Base-by-base conservation (phyloP, 2,888 invertebrate genomes). In the Pedicia rivosa region DNA sequence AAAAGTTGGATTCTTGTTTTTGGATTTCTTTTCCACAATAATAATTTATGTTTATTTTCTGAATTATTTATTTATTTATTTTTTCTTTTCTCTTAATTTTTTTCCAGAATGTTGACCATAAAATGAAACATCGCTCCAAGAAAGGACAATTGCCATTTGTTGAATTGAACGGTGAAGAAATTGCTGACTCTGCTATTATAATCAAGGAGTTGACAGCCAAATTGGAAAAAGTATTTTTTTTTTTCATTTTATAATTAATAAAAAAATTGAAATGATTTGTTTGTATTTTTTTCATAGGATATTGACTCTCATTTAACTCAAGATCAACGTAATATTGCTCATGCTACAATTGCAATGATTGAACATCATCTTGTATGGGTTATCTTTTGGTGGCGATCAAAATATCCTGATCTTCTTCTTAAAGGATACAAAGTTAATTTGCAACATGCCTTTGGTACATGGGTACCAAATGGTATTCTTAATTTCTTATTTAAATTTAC, bases 131-230 rank as follows among this genome's bases (percentile, higher is more conserved):
- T 70, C 80, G 86, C 50, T 91, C 90, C 50, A 84, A 84, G 70
- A 92, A 92, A 59, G 91, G 91, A 32, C 87, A 86, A 60, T 67
- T 94, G 50, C 95, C 94, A 24, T 95, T 94, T 65, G 73, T 95
- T 47, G 91, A 94, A 62, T 59, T 94, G 43, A 94, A 95, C 57
- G 94, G 92, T 29, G 86, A 88, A 55, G 90, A 94, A 65, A 78
- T 91, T 46, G 81, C 90, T 33, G 94, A 94, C 64, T 88, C 88
- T 55, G 73, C 82, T 45, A 78, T 88, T 51, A 90, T 92, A 53
- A 80, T 94, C 52, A 81, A 84, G 54, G 84, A 88, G 53, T 66
- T 94, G 41, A 73, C 83, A 29, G 74, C 79, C 54, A 78, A 80
- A 55, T 86, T 79, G 57, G 76, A 72, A 50, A 82, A 81, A 58